These are phyloP conservation scores for Bellardia bayeri DNA, from an alignment of 2,888 invertebrate genomes.

Conservation along the genomic window DNA sequence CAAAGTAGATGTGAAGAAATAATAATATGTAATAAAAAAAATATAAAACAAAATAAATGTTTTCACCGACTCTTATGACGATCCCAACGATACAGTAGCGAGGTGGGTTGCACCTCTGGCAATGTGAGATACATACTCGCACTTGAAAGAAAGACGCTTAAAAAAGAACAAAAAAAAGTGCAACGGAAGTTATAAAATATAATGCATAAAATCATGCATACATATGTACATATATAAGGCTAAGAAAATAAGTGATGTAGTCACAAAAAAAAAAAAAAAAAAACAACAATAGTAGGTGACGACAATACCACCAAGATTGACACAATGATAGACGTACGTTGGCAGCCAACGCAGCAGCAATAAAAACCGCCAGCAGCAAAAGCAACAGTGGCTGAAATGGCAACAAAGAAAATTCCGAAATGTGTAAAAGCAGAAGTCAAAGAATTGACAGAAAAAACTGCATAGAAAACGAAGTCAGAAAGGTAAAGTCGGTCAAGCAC, in stretches of 20 bases:
- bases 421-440: conserved; percentile 72
- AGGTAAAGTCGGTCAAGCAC: conserved; percentile 49
- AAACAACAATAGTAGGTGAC: conserved; percentile 74
- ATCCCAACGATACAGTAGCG: conserved; percentile 60
- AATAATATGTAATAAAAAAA: conserved; percentile 10
- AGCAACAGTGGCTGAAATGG: conserved; percentile 31
- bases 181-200: conserved; percentile 71
- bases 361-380: conserved; percentile 10
- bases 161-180: conserved; percentile 69
- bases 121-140: conserved; percentile 35
- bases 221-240: conserved; percentile 39
- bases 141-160: conserved; percentile 43
- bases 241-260: conserved; percentile 31
- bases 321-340: conserved; percentile 75
- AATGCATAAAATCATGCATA: conserved; percentile 53
- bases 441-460: conserved; percentile 36
- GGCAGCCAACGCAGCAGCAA: neutral
- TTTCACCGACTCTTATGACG: conserved; percentile 16
- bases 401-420: conserved; percentile 67
- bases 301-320: conserved; percentile 81
- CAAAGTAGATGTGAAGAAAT: conserved; percentile 43
- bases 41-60: conserved; percentile 8
- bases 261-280: conserved; percentile 42
- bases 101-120: conserved; percentile 61
- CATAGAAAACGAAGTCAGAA: conserved; percentile 14